Conservation (phyloP, 2,797 vertebrate genomes). For the Geotrypetes seraphini region DNA sequence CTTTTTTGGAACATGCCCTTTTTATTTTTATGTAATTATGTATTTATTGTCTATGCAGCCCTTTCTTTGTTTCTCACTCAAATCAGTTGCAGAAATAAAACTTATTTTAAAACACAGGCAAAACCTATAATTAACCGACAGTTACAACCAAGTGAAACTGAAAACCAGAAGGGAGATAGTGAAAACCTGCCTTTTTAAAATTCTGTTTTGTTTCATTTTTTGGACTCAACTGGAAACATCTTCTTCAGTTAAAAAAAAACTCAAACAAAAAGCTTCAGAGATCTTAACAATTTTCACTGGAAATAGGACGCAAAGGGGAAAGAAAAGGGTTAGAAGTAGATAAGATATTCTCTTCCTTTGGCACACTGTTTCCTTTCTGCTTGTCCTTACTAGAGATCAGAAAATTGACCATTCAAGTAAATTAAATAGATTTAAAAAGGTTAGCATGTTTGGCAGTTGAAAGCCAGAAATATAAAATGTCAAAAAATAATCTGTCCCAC, state of each 20-base stretch:
- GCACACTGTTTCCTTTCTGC: conserved; percentile 14
- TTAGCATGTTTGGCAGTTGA: too few relatives aligned
- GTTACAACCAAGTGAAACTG: conserved; percentile 58
- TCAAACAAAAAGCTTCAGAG: conserved; percentile 39
- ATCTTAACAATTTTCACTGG: conserved; percentile 24
- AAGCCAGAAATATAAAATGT: too few relatives aligned
- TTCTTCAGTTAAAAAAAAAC: too few relatives aligned
- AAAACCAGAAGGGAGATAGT: conserved; percentile 65
- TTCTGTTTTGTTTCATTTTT: too few relatives aligned
- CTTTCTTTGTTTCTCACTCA: conserved; percentile 17
- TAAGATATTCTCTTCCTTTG: conserved; percentile 19
- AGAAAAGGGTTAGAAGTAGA: conserved; percentile 28
- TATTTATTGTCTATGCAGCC: neutral
- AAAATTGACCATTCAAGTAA: too few relatives aligned
- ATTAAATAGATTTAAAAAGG: too few relatives aligned
- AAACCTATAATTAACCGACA: conserved; percentile 58
- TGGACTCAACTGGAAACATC: too few relatives aligned
- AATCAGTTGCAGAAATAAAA: conserved; percentile 40
- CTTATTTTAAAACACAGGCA: conserved; percentile 52
- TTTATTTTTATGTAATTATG: conserved; percentile 19
- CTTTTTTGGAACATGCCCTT: conserved; percentile 31
- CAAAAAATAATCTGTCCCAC: too few relatives aligned
- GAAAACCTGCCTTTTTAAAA: conserved; percentile 49
- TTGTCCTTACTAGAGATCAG: too few relatives aligned
- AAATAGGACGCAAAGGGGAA: neutral